A percentile compares a stretch with the other conserved stretches of the same genome.
These are phyloP conservation scores for Alosa alosa DNA, from an alignment of 2,113 vertebrate species.

Conservation along the genomic window DNA sequence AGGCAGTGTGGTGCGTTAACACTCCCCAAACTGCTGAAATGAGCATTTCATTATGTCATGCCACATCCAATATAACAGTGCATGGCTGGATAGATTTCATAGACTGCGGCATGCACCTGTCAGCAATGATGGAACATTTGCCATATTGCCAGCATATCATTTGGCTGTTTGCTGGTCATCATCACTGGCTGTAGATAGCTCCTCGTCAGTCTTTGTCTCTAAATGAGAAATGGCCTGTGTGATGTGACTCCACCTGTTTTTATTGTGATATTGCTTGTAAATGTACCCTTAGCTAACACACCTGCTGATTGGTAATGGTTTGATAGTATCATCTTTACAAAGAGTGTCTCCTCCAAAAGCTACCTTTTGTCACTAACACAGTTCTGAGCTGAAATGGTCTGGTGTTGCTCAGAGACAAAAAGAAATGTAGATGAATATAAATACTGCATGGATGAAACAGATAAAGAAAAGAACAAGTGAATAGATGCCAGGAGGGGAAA, in stretches of 20 bases:
- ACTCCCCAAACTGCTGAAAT: not conserved
- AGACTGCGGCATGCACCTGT: slow-evolving; percentile 11
- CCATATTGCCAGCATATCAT: slow-evolving; percentile 12
- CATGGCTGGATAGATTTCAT: not conserved
- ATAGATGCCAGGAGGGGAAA: not conserved
- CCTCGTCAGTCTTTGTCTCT: not conserved
- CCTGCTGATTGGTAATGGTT: not conserved
- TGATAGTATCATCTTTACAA: not conserved
- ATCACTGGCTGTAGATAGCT: not conserved
- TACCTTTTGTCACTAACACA: not conserved
- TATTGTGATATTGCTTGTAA: not conserved
- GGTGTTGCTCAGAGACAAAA: not conserved
- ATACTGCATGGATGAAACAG: not conserved
- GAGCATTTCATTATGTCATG: slow-evolving; percentile 2
- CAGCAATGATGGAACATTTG: not conserved
- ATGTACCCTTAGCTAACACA: not conserved
- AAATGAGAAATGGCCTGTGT: not conserved
- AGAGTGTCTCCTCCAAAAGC: not conserved
- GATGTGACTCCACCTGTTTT: not conserved
- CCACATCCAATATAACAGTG: not conserved
- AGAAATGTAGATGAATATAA: not conserved
- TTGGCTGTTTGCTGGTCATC: slow-evolving; percentile 8
- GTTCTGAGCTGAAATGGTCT: not conserved
- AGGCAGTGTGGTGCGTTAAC: not conserved
- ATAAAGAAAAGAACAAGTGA: not conserved